These are phyloP conservation scores for Empis stercorea DNA, from an alignment of 2,888 invertebrate species.

Conservation along the genomic window DNA sequence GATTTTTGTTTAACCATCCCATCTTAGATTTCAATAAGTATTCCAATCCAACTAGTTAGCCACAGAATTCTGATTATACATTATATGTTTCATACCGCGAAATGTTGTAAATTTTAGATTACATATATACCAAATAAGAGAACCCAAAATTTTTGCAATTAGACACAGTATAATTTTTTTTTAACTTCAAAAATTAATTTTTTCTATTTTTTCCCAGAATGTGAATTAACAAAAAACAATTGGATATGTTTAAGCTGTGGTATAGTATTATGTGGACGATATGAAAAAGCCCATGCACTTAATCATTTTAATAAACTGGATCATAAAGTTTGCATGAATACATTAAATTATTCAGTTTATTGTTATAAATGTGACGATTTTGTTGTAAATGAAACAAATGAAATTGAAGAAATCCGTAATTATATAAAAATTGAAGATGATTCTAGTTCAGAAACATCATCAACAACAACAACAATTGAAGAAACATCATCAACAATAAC, in stretches of 20 bases:
- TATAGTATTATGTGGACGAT: conserved; percentile 60
- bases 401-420: conserved; percentile 46
- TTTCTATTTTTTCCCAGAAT: too few species aligned
- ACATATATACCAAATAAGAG: too few species aligned
- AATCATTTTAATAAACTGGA: conserved; percentile 49
- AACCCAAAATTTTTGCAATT: too few species aligned
- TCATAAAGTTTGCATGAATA: conserved; percentile 66
- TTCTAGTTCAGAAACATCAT: conserved; percentile 29
- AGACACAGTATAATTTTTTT: too few species aligned
- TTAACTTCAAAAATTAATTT: too few species aligned
- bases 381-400: conserved; percentile 55
- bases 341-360: conserved; percentile 57
- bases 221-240: conserved; percentile 49
- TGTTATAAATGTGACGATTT: conserved; percentile 74
- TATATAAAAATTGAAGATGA: conserved; percentile 32
- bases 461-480: conserved; percentile 23
- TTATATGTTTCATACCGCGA: too few species aligned
- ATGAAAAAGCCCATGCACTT: conserved; percentile 63
- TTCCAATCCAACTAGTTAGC: too few species aligned
- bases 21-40: too few species aligned
- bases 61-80: too few species aligned
- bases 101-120: too few species aligned
- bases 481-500: conserved; percentile 21
- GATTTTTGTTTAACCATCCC: too few species aligned
- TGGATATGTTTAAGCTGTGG: conserved; percentile 72